Base-by-base conservation (phyloP, 2,888 invertebrate species). In the Drosophila austrosaltans region DNA sequence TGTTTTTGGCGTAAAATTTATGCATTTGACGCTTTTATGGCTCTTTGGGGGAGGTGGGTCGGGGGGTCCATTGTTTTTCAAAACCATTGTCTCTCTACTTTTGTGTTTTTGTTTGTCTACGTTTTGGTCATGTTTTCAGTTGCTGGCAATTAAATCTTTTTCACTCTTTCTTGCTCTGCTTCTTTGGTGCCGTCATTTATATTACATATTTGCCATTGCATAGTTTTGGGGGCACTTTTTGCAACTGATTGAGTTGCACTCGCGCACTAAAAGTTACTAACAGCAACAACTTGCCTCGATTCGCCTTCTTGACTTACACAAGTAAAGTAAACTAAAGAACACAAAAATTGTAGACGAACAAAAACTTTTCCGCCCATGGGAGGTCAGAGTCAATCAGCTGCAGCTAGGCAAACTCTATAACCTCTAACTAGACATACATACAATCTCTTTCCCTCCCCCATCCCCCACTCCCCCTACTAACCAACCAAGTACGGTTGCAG, bases 21-120 rank as follows among this genome's bases (percentile, higher is more conserved):
- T 81, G 82, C 87, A 79, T 72, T 77, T 68, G 63, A 22, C 63
- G 71, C 72, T 78, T 82, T 83, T 81, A 82, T 78, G 66, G 78
- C 72, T 73, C 76, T 66, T 68, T 53, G 68, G 78, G 69, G 60
- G 60, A 48, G 42, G 30, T 30, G 3, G 30, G 30, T 4, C 5
- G 2, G 28, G 4, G 63, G 48, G 53, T 16, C 66, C 61, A 30
- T 63, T n/a, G 58, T 62, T 40, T 48, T 61, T 8, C 36, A 36
- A 59, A 54, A 61, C 66, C 63, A 63, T 72, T 72, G 74, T 73
- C 73, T 72, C 73, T 73, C 22, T 6, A 48, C 12, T 48, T 48
- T 8, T 53, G 12, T 32, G 28, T 30, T 48, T 48, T 25, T 22
- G 61, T 71, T 48, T 36, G 56, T 25, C 6, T 59, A 36, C 61